Evolutionary conservation across 1,140 invertebrate species (phyloP).

Genomic region (Mesaphorura yosii): DNA sequence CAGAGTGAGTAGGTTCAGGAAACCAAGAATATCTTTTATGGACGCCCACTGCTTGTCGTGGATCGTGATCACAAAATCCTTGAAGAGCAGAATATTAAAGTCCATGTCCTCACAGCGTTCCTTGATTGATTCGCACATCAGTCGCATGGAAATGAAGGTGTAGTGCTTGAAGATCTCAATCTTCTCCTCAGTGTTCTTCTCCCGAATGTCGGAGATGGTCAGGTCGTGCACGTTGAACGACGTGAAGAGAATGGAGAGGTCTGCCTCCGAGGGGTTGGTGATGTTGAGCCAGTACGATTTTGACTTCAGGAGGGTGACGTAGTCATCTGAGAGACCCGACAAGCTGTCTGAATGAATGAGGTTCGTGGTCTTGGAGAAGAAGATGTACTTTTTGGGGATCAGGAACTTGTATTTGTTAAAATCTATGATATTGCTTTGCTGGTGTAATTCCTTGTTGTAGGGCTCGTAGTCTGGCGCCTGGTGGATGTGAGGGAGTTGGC

Average conservation of each 20-base stretch:
- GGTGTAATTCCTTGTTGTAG: too few species aligned
- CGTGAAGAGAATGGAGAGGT: slow-evolving; percentile 4
- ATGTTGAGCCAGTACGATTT: slow-evolving; percentile 12
- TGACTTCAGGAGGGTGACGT: neutral
- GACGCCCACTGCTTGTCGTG: slow-evolving; percentile 7
- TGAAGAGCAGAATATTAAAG: slow-evolving; percentile 14
- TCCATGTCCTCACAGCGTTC: neutral
- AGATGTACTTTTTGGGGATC: slow-evolving; percentile 1
- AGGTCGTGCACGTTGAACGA: slow-evolving; percentile 6
- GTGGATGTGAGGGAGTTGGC: too few species aligned
- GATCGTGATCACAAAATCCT: slow-evolving; percentile 8
- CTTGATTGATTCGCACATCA: neutral
- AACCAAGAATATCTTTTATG: slow-evolving; percentile 11
- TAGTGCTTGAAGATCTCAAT: slow-evolving; percentile 14
- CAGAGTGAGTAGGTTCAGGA: slow-evolving; percentile 1
- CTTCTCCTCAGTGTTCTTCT: slow-evolving; percentile 9
- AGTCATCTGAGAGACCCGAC: neutral
- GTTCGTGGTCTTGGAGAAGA: neutral
- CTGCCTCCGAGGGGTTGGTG: slow-evolving; percentile 3
- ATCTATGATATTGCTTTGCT: slow-evolving; percentile 1
- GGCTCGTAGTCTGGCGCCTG: too few species aligned
- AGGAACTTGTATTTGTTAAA: slow-evolving; percentile 9
- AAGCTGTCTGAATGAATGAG: neutral
- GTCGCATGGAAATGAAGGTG: slow-evolving; percentile 8
- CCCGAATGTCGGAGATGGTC: slow-evolving; percentile 11